Percentiles rank a stretch among this genome's conserved stretches.
phyloP scores from a whole-genome alignment of 1,140 invertebrate genomes.

The Listronotus bonariensis region DNA sequence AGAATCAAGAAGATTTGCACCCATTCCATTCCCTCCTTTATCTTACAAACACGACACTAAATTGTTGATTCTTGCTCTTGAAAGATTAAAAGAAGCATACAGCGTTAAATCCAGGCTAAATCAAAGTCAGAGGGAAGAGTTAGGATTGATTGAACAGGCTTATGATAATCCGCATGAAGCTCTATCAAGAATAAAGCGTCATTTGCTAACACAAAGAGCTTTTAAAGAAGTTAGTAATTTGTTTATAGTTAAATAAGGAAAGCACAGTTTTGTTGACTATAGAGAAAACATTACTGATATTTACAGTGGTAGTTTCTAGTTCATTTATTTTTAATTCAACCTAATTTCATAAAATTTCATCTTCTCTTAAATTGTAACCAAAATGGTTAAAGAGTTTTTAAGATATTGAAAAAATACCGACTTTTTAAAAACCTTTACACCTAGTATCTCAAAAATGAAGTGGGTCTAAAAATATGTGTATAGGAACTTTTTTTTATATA shows the following conservation, averaged over 20 bases:
- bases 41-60: constrained; percentile 99
- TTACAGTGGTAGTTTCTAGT: no score
- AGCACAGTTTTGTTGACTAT: no score
- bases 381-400: no score
- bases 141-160: constrained; percentile 98
- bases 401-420: no score
- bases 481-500: no score
- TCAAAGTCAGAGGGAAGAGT: constrained; percentile 97
- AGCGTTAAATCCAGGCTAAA: constrained; percentile 98
- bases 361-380: no score
- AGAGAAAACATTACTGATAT: no score
- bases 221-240: constrained; percentile 85
- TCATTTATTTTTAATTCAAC: no score
- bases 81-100: constrained; percentile 98
- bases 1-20: constrained; percentile 96
- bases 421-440: no score
- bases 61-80: constrained; percentile 93
- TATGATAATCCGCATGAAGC: constrained; percentile 99
- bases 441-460: no score
- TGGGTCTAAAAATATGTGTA: no score
- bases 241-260: not conserved
- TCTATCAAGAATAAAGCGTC: constrained; percentile 97
- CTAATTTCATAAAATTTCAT: no score
- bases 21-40: constrained; percentile 98
- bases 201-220: constrained; percentile 95